phyloP scores from a whole-genome alignment of 64 coral and sea anemone genomes.

The Astreopora myriophthalma region DNA sequence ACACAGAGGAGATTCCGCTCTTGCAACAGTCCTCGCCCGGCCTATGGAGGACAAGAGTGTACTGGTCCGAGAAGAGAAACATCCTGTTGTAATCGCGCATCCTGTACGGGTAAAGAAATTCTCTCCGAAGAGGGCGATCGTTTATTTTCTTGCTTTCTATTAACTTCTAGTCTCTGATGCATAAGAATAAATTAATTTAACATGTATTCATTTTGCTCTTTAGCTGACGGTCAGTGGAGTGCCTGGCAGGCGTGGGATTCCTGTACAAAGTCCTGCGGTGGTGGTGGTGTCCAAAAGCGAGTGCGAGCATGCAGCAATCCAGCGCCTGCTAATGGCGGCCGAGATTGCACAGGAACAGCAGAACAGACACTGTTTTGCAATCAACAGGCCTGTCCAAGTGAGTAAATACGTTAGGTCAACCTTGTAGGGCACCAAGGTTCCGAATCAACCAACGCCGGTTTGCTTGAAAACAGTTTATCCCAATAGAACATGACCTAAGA shows the following conservation, averaged over 20 bases:
- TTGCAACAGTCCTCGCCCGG: conserved; percentile 43
- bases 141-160: too few relatives aligned
- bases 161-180: too few relatives aligned
- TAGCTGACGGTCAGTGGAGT: conserved; percentile 30
- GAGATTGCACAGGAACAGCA: not conserved
- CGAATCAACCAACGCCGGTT: too few relatives aligned
- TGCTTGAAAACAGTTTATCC: too few relatives aligned
- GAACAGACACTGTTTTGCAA: conserved; percentile 38
- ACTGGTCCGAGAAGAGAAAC: not conserved
- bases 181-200: too few relatives aligned
- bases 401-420: too few relatives aligned
- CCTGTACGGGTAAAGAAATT: conserved; percentile 31
- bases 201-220: too few relatives aligned
- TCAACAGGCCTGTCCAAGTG: conserved; percentile 43
- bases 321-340: conserved; percentile 16
- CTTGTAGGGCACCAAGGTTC: too few relatives aligned
- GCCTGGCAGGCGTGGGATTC: conserved; percentile 37
- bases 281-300: conserved; percentile 31
- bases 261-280: conserved; percentile 47
- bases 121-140: too few relatives aligned
- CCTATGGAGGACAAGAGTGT: conserved; percentile 37
- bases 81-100: conserved; percentile 2
- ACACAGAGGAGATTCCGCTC: conserved; percentile 30
- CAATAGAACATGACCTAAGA: too few relatives aligned
- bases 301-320: conserved; percentile 13